These are phyloP conservation scores for Troides aeacus DNA, from an alignment of 2,888 invertebrate species.

Conservation along the genomic window DNA sequence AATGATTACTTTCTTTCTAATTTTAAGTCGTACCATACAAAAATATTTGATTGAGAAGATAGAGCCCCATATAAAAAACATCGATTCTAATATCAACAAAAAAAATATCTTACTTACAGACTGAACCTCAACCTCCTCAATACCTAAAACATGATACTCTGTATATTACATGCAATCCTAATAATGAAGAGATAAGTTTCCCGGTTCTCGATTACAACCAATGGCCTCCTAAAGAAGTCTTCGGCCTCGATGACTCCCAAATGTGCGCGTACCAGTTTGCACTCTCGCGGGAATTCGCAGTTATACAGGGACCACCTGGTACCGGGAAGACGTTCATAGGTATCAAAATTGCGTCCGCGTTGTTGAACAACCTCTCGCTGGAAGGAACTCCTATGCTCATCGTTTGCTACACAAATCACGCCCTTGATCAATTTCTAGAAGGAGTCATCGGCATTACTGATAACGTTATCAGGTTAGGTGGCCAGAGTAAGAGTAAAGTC, in stretches of 20 bases:
- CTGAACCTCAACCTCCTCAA: slow-evolving; percentile 51
- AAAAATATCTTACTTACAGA: slow-evolving; percentile 42
- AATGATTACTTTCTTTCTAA: too few relatives aligned
- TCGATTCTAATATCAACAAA: background rate
- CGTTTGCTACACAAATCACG: slow-evolving; percentile 92
- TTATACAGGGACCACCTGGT: slow-evolving; percentile 94
- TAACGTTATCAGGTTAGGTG: slow-evolving; percentile 84
- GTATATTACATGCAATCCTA: slow-evolving; percentile 46
- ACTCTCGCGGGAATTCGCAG: slow-evolving; percentile 84
- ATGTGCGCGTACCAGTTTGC: slow-evolving; percentile 83
- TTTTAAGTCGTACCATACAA: background rate
- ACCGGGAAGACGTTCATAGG: slow-evolving; percentile 93
- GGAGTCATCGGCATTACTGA: slow-evolving; percentile 81
- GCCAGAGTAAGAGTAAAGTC: slow-evolving; percentile 81
- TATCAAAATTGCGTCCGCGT: slow-evolving; percentile 84
- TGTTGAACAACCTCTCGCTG: slow-evolving; percentile 82
- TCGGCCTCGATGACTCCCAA: slow-evolving; percentile 84
- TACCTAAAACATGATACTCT: slow-evolving; percentile 64
- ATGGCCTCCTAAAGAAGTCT: slow-evolving; percentile 69
- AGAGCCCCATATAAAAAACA: too few relatives aligned
- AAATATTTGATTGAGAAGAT: background rate
- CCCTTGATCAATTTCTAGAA: slow-evolving; percentile 91
- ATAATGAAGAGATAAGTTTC: slow-evolving; percentile 52
- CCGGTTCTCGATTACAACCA: slow-evolving; percentile 53
- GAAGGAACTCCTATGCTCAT: slow-evolving; percentile 84